phyloP scores from a whole-genome alignment of 2,888 invertebrate species.

The Acleris cristana region DNA sequence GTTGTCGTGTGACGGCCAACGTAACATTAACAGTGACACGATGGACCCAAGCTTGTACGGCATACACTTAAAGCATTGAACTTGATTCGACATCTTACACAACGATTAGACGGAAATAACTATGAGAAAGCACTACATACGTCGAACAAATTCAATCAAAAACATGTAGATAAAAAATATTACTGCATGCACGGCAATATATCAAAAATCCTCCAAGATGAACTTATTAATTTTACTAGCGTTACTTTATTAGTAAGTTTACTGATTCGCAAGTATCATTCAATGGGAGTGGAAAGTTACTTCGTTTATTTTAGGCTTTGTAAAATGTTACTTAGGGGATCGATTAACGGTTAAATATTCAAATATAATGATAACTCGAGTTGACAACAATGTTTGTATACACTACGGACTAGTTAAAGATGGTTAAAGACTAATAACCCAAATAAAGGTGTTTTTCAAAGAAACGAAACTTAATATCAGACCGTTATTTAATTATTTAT shows the following conservation, averaged over 20 bases:
- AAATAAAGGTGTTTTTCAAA: too few species aligned
- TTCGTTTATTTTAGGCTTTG: conserved; percentile 23
- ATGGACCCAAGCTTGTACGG: conserved; percentile 70
- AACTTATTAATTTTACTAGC: conserved; percentile 48
- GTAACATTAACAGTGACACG: conserved; percentile 42
- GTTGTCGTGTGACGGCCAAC: conserved; percentile 44
- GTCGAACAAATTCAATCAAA: conserved; percentile 63
- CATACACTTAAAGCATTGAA: conserved; percentile 78
- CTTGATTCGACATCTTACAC: conserved; percentile 52
- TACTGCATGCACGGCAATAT: conserved; percentile 79
- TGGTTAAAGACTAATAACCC: too few species aligned
- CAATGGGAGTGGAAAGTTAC: conserved; percentile 43
- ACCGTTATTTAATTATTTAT: too few species aligned
- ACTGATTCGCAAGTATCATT: conserved; percentile 43
- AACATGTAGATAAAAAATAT: conserved; percentile 69
- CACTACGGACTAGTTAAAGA: too few species aligned
- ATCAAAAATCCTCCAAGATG: conserved; percentile 73
- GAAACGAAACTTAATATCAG: too few species aligned
- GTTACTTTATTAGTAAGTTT: conserved; percentile 44
- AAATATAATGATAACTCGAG: conserved; percentile 9
- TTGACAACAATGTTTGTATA: not conserved
- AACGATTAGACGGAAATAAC: conserved; percentile 16
- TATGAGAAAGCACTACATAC: conserved; percentile 40
- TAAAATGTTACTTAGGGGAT: conserved; percentile 26
- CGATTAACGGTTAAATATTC: conserved; percentile 20